Base-by-base conservation (phyloP, 2,113 vertebrate genomes). In the Cyprinodon brontotheroides region DNA sequence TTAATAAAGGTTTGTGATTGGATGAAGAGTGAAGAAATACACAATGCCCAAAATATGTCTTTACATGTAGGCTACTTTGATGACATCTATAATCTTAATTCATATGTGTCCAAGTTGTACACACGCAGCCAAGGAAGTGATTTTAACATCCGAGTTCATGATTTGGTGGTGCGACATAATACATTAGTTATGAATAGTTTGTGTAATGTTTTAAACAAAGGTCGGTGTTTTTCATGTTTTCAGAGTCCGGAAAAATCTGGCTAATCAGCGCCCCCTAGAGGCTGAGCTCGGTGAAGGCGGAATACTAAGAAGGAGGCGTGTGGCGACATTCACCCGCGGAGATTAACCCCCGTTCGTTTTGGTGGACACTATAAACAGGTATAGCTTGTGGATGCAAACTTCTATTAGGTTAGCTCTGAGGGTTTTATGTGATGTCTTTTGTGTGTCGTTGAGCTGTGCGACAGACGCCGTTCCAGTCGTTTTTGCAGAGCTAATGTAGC, bases 321-420 rank as follows among this genome's bases (percentile, higher is more conserved):
- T 80, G 72, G 59, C 11, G 61, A 1, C 62, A 12, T 8, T 76
- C 37, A 7, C 66, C 47, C 53, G 61, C 10, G 48, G 62, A 77
- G 62, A 83, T 70, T 37, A 87, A 82, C 53, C 80, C 76, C 20
- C 81, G 77, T 91, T 72, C 85, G 59, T 91, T 50, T 89, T 76
- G 74, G 76, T 45, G 89, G 4, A 68, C 75, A 50, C 0, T 36
- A 29, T 80, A 89, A 93, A 86, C 90, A 89, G 91, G 91, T 92
- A 90, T 9, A n/a, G 11, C 3, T 2, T 3, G 38, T 53, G 6
- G 22, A 65, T 64, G 10, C 57, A 53, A 10, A 10, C 5, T 0
- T 29, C 3, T 0, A 0, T 7, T 8, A 0, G 2, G 3, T 22
- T 4, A 8, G 8, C 40, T 1, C 1, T 20, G 17, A 4, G 1